Base-by-base conservation (phyloP, 1,140 invertebrate genomes). In the Pseudomyrmex flavicornis region DNA sequence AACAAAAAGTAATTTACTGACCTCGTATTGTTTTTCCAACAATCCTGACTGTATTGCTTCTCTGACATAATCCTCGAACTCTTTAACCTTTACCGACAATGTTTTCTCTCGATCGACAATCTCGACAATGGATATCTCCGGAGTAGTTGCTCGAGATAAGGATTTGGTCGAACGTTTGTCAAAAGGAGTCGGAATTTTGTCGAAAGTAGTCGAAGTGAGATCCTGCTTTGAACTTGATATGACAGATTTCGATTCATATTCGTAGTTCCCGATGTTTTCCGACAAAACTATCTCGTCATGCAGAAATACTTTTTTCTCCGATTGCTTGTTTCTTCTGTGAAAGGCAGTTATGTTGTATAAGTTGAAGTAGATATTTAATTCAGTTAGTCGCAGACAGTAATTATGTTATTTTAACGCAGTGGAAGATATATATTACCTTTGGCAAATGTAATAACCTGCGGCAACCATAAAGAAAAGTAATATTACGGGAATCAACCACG, bases 31-130 rank as follows among this genome's bases (percentile, higher is more conserved):
- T 7, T 73, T 85, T 9, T 87, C 62, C 7, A 92, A 61, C 10
- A 83, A 22, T n/a, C 85, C 90, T 70, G 84, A 85, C 2, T 88
- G 66, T 59, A 91, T 80, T 5, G 88, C 87, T 1, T 83, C 65
- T 20, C 82, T 89, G 5, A 92, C 89, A 22, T 92, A 92, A 61
- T 89, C 77, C 22, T 89, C 90, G 26, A 92, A 92, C 68, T 92
- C 85, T 65, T 86, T 84, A 1, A 90, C 82, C 17, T 90, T 89
- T 1, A 87, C 72, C 10, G 85, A 58, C 12, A 82, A 85, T 4
- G 54, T 65, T 0, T 20, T 17, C 0, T 44, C 44, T 2, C 58
- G 3, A 2, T 84, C 70, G n/a, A 79, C 63, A 0, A 4, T 75
- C 0, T 48, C 17, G 4, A 69, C 2, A 17, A 50, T 3, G 0